Conservation (phyloP, 2,888 invertebrate species). For the Proisotoma minuta region DNA sequence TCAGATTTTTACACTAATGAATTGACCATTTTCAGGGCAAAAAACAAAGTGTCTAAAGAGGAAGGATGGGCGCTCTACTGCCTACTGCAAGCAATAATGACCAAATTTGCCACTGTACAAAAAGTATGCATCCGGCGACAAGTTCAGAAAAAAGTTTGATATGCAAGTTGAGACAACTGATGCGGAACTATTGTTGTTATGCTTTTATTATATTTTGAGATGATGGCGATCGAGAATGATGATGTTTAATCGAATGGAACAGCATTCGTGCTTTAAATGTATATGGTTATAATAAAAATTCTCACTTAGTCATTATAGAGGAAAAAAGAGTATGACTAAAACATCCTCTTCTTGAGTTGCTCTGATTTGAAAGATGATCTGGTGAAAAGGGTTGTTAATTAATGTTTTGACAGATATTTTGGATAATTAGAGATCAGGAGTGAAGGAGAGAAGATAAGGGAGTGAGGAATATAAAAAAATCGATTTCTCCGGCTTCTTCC, state of each 20-base stretch:
- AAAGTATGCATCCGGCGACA: background rate
- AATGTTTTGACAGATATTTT: constrained; percentile 6
- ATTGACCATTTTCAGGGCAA: too few species aligned
- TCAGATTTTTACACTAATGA: too few species aligned
- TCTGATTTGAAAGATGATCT: constrained; percentile 6
- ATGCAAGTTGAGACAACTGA: background rate
- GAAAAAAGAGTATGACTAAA: constrained; percentile 4
- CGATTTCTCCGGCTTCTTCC: too few species aligned
- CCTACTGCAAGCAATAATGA: too few species aligned
- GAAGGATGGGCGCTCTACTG: too few species aligned
- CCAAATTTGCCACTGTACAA: too few species aligned
- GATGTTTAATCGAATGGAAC: background rate
- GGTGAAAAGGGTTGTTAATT: background rate
- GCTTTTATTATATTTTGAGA: background rate
- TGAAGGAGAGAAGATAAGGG: too few species aligned
- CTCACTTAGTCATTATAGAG: constrained; percentile 1
- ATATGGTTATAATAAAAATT: background rate
- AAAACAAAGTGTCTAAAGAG: too few species aligned
- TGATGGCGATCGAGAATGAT: background rate
- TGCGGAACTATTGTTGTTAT: background rate
- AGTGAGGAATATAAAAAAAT: too few species aligned
- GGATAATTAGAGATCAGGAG: background rate
- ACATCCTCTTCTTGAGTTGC: background rate
- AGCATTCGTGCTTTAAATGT: background rate
- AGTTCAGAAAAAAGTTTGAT: background rate